phyloP scores from a whole-genome alignment of 2,113 vertebrate genomes.

The Aphyosemion australe region DNA sequence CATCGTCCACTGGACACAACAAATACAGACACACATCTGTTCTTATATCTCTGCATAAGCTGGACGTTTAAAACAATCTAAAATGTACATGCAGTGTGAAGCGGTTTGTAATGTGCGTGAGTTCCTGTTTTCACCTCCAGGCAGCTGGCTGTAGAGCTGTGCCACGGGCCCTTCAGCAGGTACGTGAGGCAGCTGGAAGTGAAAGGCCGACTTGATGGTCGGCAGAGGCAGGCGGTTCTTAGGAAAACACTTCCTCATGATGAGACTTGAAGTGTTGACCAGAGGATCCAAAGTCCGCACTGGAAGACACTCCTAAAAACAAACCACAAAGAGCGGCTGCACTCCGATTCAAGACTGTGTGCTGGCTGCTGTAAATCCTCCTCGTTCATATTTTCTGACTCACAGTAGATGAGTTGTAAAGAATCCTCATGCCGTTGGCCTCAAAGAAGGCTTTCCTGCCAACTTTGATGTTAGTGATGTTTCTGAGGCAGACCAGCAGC shows the following conservation, averaged over 20 bases:
- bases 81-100: neutral
- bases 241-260: conserved; percentile 99
- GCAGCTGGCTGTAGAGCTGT: conserved; percentile 88
- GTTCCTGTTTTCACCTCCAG: conserved; percentile 82
- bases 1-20: conserved; percentile 90
- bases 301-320: conserved; percentile 90
- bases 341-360: neutral
- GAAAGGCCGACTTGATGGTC: conserved; percentile 93
- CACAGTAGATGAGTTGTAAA: conserved; percentile 94
- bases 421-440: conserved; percentile 92
- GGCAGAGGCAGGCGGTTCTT: conserved; percentile 97
- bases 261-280: conserved; percentile 93
- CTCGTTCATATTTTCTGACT: conserved; percentile 19
- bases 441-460: conserved; percentile 94
- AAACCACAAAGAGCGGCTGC: neutral
- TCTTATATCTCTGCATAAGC: neutral
- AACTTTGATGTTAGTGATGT: conserved; percentile 91
- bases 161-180: conserved; percentile 89
- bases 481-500: conserved; percentile 92
- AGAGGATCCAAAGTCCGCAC: conserved; percentile 95
- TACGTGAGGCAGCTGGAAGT: conserved; percentile 87
- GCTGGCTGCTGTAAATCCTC: conserved; percentile 13
- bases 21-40: neutral
- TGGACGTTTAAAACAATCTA: neutral
- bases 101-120: too few relatives aligned